Base-by-base conservation (phyloP, 1,140 invertebrate species). In the Drosophila equinoxialis region DNA sequence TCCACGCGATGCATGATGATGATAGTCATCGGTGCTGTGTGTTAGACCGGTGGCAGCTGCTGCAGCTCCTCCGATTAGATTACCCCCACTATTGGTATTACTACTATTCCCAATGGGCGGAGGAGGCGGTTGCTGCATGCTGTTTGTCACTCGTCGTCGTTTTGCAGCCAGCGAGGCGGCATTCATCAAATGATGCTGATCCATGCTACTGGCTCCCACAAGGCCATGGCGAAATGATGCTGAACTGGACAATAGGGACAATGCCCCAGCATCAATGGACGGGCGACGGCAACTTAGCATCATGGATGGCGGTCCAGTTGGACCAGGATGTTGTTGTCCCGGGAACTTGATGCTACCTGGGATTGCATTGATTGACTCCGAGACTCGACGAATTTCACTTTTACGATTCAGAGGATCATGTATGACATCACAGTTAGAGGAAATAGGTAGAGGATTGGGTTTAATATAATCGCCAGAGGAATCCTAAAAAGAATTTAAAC, bases 351-450 rank as follows among this genome's bases (percentile, higher is more conserved):
- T 70, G 23, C 66, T 60, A n/a, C 41, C 23, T 0, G 45, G 45
- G 17, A 51, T 51, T 48, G 45, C 45, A 48, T 48, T 48, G 45
- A 48, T 20, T 14, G 79, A 45, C 4, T 91, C 90, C n/a, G 90
- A 90, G n/a, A 90, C 87, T 10, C 90, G 79, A 20, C 90, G 76
- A 30, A 89, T 85, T 33, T 91, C 90, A 69, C 81, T 82, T 42
- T 91, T 91, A 42, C 90, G 91, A 72, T 92, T 91, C 23, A 90
- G 58, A 14, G 86, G 83, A 75, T 92, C 90, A 74, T 91, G 77
- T 87, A 91, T 89, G 41, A 91, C 84, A 92, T 92, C 91, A 92
- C 91, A 92, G 91, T 92, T 92, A 76, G 91, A 89, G 71, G 45
- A 51, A 51, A 51, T 51, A 4, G 45, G 45, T 51, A 84, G 70